Evolutionary conservation across 2,888 invertebrate species (phyloP), one percentile per base, ranked within the genome.

Genomic region (Electrophaes corylata): DNA sequence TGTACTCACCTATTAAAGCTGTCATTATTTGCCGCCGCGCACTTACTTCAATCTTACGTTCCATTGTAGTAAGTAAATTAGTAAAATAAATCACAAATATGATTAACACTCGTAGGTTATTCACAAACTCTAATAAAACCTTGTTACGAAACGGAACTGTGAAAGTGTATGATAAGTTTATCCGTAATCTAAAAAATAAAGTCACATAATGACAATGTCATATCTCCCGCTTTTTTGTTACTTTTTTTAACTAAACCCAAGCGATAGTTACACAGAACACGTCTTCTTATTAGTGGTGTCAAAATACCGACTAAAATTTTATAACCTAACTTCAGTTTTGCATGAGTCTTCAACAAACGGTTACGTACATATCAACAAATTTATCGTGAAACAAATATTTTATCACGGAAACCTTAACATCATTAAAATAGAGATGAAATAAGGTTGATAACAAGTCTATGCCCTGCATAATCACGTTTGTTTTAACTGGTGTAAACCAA

Each of bases 1-100:
- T n/a, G 0, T 18, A 74, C 81, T 80, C 61, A 86, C 86, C 86
- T n/a, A 78, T 65, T 12, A 86, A 64, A 37, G 86, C 84, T 6
- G 86, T 84, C 11, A 84, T 64, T 63, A 86, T 78, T 69, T 86
- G 86, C 43, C 70, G 76, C 19, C 66, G 64, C 5, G 83, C 76
- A 60, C 70, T 80, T 51, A 73, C 74, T 66, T 70, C 71, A 14
- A 70, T 72, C 66, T 73, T 71, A 39, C 46, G 57, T 48, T 84
- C 76, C 85, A 84, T 84, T 35, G 65, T 71, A 54, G 43, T 43
- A 58, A 49, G 66, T 57, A 69, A 49, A 57, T 54, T 64, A 70
- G 62, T n/a, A 49, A 56, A 55, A 45, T n/a, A 10, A 26, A 20
- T 41, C 16, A 65, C 62, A 43, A 43, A 63, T 23, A n/a, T n/a